phyloP scores from a whole-genome alignment of 2,113 vertebrate species.

The Colaptes auratus region DNA sequence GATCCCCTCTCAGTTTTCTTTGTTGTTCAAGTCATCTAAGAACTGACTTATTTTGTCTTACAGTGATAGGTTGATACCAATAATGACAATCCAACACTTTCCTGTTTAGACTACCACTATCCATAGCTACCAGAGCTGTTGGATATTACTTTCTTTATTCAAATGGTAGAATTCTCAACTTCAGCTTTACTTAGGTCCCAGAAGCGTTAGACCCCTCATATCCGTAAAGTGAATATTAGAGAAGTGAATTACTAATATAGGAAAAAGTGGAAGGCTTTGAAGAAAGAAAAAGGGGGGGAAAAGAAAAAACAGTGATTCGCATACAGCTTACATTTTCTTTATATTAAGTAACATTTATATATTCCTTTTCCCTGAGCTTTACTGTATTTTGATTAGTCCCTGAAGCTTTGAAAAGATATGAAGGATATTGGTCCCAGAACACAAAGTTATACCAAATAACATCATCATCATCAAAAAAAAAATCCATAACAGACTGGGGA shows the following conservation, averaged over 20 bases:
- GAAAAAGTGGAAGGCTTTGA: neutral
- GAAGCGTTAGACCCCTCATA: neutral
- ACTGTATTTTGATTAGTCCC: slow-evolving; percentile 6
- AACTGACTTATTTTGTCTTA: neutral
- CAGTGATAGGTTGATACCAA: neutral
- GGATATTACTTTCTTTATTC: neutral
- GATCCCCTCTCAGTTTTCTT: too few relatives aligned
- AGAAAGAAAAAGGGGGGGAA: neutral
- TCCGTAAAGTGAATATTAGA: slow-evolving; percentile 1
- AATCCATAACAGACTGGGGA: slow-evolving; percentile 31
- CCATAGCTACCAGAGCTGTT: neutral
- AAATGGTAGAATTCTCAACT: neutral
- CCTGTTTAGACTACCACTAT: neutral
- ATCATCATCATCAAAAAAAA: neutral
- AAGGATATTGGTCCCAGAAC: neutral
- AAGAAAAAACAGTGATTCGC: neutral
- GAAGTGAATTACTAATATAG: neutral
- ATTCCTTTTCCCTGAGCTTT: neutral
- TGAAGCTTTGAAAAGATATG: neutral
- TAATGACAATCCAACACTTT: neutral
- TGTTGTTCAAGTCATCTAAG: neutral
- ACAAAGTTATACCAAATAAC: neutral
- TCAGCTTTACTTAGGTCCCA: slow-evolving; percentile 5
- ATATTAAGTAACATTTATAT: neutral
- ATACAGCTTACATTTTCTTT: slow-evolving; percentile 11